Evolutionary conservation across 2,113 vertebrate genomes (phyloP), one percentile per base, ranked within the genome.

Genomic region (Mionectes macconnelli): DNA sequence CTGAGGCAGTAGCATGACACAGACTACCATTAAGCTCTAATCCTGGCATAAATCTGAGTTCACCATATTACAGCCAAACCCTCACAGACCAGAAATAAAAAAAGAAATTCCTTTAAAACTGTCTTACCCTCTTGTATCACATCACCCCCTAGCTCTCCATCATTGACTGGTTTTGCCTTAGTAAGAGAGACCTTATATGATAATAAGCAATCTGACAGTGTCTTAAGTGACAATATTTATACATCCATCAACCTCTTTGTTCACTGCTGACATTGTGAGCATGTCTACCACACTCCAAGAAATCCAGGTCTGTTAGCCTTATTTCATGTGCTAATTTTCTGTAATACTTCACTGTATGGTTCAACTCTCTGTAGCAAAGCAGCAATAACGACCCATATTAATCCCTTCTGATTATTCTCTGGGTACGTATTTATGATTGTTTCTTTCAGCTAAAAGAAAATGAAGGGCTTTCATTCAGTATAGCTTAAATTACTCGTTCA

Each of bases 361-460:
- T 67, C 77, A 89, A 45, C 10, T 78, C n/a, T 95, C 85, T 66
- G 37, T 83, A 74, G 63, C 39, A 93, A 96, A 95, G 83, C 37
- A 91, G 20, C 76, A 81, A 31, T 91, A 91, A 76, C 57, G 64
- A 81, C 52, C 68, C 25, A 53, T 53, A 60, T 75, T 40, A 86
- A 79, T 78, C 42, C n/a, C 11, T 83, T 92, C 52, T 94, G 67
- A 74, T 84, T 82, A 55, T 91, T 91, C 70, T 68, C 75, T 88
- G 47, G 49, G 10, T 84, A 76, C 49, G 24, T 95, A 89, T 89
- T 96, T 94, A 91, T 89, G 35, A 89, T 92, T 88, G 15, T 44
- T 95, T 91, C 78, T 84, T 95, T 55, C 42, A 89, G 74, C 68
- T 92, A 80, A 89, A 73, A 86, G 69, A 89, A 86, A 80, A 90